phyloP scores from a whole-genome alignment of 2,113 vertebrate genomes.

The Pyxicephalus adspersus region DNA sequence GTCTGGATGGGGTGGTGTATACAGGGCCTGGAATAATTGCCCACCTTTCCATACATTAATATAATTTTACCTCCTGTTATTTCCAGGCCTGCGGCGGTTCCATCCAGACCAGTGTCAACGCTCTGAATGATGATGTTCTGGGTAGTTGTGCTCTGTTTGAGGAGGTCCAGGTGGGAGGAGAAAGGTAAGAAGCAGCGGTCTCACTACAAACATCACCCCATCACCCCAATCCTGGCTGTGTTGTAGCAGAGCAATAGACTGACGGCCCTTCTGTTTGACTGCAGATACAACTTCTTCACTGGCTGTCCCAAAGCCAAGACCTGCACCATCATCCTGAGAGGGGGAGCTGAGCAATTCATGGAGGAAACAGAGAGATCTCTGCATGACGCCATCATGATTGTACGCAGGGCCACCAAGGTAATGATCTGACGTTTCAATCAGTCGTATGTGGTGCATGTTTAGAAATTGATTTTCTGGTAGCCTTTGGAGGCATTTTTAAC shows the following conservation, averaged over 20 bases:
- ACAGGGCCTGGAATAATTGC: no score
- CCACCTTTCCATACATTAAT: background rate
- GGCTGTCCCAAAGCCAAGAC: slow-evolving; percentile 94
- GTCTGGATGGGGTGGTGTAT: no score
- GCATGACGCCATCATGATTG: slow-evolving; percentile 98
- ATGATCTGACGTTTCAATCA: background rate
- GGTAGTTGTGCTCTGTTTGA: slow-evolving; percentile 92
- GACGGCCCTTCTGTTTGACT: background rate
- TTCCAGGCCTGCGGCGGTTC: slow-evolving; percentile 92
- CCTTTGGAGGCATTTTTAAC: background rate
- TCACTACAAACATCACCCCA: no score
- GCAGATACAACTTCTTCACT: slow-evolving; percentile 94
- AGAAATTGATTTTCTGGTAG: background rate
- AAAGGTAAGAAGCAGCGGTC: slow-evolving; percentile 77
- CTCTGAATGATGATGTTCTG: slow-evolving; percentile 82
- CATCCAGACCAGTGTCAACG: slow-evolving; percentile 91
- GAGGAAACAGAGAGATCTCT: slow-evolving; percentile 96
- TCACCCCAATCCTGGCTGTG: no score
- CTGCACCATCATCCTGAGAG: slow-evolving; percentile 93
- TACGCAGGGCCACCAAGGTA: slow-evolving; percentile 96
- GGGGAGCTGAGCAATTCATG: slow-evolving; percentile 95
- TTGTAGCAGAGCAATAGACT: background rate
- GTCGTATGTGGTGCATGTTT: background rate
- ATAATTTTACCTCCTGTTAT: accelerated
- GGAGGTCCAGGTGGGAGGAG: slow-evolving; percentile 93